These are phyloP conservation scores for Drosophila trapezifrons DNA, from an alignment of 1,140 invertebrate genomes.

Conservation along the genomic window DNA sequence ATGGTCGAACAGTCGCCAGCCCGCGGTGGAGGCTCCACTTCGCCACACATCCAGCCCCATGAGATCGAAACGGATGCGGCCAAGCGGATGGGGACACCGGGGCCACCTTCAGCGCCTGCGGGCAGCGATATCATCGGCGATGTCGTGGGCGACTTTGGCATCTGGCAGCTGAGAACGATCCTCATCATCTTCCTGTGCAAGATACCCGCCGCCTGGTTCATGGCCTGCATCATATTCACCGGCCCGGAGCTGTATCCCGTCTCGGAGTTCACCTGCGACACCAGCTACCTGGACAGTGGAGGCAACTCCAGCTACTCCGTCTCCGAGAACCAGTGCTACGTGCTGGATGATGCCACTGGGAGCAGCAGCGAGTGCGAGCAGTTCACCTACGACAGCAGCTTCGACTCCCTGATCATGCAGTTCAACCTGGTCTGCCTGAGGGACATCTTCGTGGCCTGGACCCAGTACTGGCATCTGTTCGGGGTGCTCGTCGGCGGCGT, in stretches of 20 bases:
- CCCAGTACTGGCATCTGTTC: conserved; percentile 84
- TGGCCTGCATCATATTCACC: conserved; percentile 84
- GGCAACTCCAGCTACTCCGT: conserved; percentile 46
- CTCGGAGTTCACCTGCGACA: conserved; percentile 69
- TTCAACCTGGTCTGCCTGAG: conserved; percentile 84
- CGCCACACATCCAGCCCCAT: conserved; percentile 19
- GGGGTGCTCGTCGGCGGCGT: conserved; percentile 84
- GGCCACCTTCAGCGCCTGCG: conserved; percentile 11
- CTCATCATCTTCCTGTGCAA: conserved; percentile 84
- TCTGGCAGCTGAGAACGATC: conserved; percentile 84
- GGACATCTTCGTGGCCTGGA: conserved; percentile 84
- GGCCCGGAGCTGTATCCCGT: conserved; percentile 75
- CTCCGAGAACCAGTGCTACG: conserved; percentile 66
- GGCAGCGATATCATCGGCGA: conserved; percentile 71
- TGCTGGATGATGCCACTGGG: conserved; percentile 43
- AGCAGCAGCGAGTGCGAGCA: conserved; percentile 60
- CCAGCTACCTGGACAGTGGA: conserved; percentile 34
- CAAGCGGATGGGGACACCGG: background rate
- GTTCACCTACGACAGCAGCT: conserved; percentile 67
- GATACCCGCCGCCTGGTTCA: conserved; percentile 85
- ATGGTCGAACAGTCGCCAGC: conserved; percentile 59
- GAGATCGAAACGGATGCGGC: conserved; percentile 17
- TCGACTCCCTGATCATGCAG: conserved; percentile 81
- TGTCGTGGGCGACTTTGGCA: conserved; percentile 83
- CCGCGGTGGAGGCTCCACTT: conserved; percentile 26